These are phyloP conservation scores for Globia sparganii DNA, from an alignment of 2,888 invertebrate genomes.

Conservation along the genomic window DNA sequence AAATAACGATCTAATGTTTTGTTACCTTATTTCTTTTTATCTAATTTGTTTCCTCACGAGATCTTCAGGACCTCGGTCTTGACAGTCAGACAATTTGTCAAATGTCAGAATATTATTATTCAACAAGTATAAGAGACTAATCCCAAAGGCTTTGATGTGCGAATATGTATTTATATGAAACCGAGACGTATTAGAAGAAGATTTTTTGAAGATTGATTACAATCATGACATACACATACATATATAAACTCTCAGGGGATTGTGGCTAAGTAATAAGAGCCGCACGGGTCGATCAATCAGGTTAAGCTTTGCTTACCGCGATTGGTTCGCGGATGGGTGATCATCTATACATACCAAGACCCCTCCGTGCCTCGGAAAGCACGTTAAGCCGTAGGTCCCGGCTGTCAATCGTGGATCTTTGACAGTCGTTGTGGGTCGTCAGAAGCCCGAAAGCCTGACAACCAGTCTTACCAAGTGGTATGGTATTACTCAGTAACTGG, in stretches of 20 bases:
- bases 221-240: neutral
- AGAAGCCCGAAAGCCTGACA: too few species aligned
- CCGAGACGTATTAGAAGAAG: neutral
- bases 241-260: neutral
- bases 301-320: neutral
- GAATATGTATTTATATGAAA: conserved; percentile 6
- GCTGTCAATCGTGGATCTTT: neutral
- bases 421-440: neutral
- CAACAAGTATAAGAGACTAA: conserved; percentile 8
- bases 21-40: neutral
- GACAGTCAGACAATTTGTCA: conserved; percentile 31
- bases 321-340: too few species aligned
- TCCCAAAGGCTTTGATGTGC: conserved; percentile 19
- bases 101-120: conserved; percentile 26
- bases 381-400: neutral
- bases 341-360: too few species aligned
- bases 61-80: neutral
- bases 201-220: neutral
- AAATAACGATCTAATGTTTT: neutral
- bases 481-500: too few species aligned
- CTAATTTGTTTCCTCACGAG: conserved; percentile 19
- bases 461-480: too few species aligned
- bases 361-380: too few species aligned
- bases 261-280: neutral
- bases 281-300: too few species aligned